A percentile compares a stretch with the other conserved stretches of the same genome.
phyloP scores from a whole-genome alignment of 2,888 invertebrate genomes.

The Erannis defoliaria region DNA sequence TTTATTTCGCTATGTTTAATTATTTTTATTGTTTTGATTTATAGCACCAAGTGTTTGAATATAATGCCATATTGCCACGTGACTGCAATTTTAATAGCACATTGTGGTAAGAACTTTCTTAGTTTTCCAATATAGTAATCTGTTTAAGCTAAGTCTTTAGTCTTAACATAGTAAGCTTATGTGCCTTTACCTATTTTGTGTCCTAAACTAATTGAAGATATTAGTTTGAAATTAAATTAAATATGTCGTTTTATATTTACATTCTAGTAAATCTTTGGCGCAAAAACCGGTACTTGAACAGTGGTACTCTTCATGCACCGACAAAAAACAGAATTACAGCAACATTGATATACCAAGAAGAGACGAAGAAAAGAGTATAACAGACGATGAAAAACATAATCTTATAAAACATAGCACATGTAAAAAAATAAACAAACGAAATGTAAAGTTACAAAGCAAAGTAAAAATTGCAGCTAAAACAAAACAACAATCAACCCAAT shows the following conservation, averaged over 20 bases:
- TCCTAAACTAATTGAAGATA: not conserved
- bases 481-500: conserved; percentile 13
- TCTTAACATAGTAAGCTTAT: no score
- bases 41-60: conserved; percentile 5
- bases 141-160: not conserved
- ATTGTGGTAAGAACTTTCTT: conserved; percentile 8
- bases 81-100: conserved; percentile 4
- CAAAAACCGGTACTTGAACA: not conserved
- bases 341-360: not conserved
- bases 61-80: conserved; percentile 4
- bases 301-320: conserved; percentile 9
- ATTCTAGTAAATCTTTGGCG: conserved; percentile 18
- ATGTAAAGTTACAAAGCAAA: not conserved
- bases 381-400: conserved; percentile 5
- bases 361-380: conserved; percentile 10
- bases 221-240: not conserved
- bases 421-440: not conserved
- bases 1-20: not conserved
- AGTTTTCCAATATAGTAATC: not conserved
- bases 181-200: no score
- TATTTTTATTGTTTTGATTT: conserved; percentile 12
- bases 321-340: not conserved
- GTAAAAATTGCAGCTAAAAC: not conserved
- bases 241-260: not conserved
- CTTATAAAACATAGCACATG: not conserved